Conservation (phyloP, 2,888 invertebrate genomes). For the Xylota sylvarum region DNA sequence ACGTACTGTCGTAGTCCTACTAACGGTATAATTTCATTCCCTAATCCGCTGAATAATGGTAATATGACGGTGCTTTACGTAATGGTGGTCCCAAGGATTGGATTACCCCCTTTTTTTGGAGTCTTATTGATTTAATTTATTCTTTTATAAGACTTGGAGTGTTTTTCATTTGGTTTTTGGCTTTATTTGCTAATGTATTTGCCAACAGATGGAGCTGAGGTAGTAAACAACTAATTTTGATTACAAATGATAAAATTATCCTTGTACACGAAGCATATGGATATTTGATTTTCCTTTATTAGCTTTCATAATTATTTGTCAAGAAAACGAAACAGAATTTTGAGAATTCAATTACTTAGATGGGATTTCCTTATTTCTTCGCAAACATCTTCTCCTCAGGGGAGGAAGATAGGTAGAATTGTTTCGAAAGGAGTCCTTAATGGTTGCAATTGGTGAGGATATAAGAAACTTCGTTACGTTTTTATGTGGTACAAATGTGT, state of each 20-base stretch:
- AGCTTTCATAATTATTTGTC: not conserved
- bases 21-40: not conserved
- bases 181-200: not conserved
- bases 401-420: no score
- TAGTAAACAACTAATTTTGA: not conserved
- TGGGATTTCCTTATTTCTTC: not conserved
- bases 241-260: not conserved
- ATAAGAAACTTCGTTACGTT: not conserved
- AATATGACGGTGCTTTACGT: not conserved
- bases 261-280: not conserved
- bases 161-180: not conserved
- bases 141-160: not conserved
- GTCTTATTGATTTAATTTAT: slow-evolving; percentile 8
- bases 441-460: not conserved
- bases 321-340: not conserved
- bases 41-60: slow-evolving; percentile 11
- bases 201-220: not conserved
- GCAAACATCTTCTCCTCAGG: not conserved
- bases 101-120: not conserved
- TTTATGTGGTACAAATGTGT: not conserved
- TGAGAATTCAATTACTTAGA: not conserved
- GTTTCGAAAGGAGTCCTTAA: not conserved
- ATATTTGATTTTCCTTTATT: not conserved
- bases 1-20: not conserved
- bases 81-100: not conserved